Conservation (phyloP, 2,888 invertebrate genomes). For the Microdon myrmicae region DNA sequence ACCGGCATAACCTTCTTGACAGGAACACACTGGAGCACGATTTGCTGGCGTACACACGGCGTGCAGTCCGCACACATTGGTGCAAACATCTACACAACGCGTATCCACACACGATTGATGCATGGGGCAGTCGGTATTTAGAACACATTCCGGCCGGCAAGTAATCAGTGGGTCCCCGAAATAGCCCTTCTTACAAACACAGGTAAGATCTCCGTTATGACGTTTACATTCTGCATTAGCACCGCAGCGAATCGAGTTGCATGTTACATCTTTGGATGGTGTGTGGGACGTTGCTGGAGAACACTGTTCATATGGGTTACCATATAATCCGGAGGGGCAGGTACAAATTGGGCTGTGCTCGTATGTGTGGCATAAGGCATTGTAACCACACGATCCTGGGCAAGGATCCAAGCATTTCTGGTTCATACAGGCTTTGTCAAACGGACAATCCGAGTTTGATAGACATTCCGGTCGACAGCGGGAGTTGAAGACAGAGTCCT, state of each 20-base stretch:
- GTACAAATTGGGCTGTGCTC: constrained; percentile 79
- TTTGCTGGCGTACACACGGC: constrained; percentile 79
- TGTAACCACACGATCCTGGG: constrained; percentile 81
- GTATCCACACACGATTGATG: constrained; percentile 80
- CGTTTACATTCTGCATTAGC: constrained; percentile 78
- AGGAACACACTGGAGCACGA: constrained; percentile 82
- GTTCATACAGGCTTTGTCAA: constrained; percentile 79
- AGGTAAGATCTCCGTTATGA: constrained; percentile 73
- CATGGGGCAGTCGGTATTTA: constrained; percentile 80
- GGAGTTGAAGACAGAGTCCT: constrained; percentile 75
- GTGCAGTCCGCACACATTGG: constrained; percentile 78
- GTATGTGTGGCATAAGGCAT: constrained; percentile 77
- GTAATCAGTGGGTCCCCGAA: constrained; percentile 83
- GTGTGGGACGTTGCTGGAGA: constrained; percentile 68
- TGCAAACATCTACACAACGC: constrained; percentile 81
- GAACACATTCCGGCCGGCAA: constrained; percentile 83
- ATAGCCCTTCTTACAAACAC: constrained; percentile 79
- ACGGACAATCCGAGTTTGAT: constrained; percentile 81
- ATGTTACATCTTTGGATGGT: constrained; percentile 67
- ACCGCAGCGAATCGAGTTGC: constrained; percentile 78
- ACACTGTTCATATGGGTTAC: constrained; percentile 84
- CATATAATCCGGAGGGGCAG: constrained; percentile 75
- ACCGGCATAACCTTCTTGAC: constrained; percentile 76
- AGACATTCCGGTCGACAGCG: constrained; percentile 86
- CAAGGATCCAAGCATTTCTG: constrained; percentile 82